Conservation (phyloP, 2,797 vertebrate genomes). For the Heterohyrax brucei region DNA sequence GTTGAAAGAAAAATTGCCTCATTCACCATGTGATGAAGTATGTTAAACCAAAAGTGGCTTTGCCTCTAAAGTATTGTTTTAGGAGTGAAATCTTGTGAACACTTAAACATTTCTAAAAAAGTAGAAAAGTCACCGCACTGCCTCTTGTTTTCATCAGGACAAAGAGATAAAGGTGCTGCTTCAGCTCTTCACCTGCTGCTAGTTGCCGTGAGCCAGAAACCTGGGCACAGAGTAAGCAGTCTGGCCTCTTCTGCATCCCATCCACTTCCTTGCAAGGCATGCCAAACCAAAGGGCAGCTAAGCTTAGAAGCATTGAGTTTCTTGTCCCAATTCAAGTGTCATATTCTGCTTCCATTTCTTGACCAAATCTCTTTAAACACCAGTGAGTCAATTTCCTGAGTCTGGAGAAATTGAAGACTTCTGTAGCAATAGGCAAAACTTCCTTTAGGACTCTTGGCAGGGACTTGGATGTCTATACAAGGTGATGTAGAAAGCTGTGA, state of each 20-base stretch:
- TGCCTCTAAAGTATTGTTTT: conserved; percentile 23
- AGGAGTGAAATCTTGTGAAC: conserved; percentile 22
- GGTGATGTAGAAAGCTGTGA: conserved; percentile 68
- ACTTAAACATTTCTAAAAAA: not conserved
- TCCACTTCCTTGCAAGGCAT: not conserved
- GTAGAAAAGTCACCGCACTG: not conserved
- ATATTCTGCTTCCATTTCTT: conserved; percentile 57
- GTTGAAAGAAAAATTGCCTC: not conserved
- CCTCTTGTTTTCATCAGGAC: not conserved
- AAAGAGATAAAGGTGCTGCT: not conserved
- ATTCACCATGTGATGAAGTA: conserved; percentile 1
- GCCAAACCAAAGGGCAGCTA: not conserved
- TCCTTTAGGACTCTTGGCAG: conserved; percentile 51
- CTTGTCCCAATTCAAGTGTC: not conserved
- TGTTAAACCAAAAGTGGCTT: conserved; percentile 49
- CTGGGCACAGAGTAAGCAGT: not conserved
- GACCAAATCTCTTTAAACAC: conserved; percentile 38
- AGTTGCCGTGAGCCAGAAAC: not conserved
- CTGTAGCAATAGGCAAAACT: not conserved
- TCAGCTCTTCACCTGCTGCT: not conserved
- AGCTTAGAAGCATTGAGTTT: not conserved
- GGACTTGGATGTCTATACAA: not conserved
- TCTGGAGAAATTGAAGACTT: conserved; percentile 64
- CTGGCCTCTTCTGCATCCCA: not conserved
- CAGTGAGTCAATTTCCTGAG: not conserved